Conservation (phyloP, 2,797 vertebrate species). For the Sebastes nivosus region DNA sequence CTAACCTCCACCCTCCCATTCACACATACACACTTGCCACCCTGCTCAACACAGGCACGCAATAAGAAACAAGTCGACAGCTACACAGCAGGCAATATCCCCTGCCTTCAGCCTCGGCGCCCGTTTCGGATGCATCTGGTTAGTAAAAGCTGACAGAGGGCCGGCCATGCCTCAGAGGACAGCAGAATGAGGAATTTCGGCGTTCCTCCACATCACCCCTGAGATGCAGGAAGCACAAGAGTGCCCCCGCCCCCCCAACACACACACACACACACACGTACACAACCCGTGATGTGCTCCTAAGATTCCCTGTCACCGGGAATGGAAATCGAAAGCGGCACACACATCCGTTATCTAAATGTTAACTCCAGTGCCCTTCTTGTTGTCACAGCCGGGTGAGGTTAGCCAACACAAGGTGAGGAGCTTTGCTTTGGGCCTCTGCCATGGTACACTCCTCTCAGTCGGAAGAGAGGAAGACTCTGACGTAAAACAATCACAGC, state of each 20-base stretch:
- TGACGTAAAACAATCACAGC: not conserved
- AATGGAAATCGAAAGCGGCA: slow-evolving; percentile 81
- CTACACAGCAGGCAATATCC: slow-evolving; percentile 85
- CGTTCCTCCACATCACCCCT: slow-evolving; percentile 77
- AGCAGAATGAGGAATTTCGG: slow-evolving; percentile 83
- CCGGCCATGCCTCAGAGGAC: slow-evolving; percentile 85
- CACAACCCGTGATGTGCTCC: slow-evolving; percentile 56
- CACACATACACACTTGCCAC: slow-evolving; percentile 58
- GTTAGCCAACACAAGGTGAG: slow-evolving; percentile 72
- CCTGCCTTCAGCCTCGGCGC: slow-evolving; percentile 77
- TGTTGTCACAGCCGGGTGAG: slow-evolving; percentile 80
- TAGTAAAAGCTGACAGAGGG: slow-evolving; percentile 86
- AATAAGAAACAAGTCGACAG: slow-evolving; percentile 83
- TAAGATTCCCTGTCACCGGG: slow-evolving; percentile 78
- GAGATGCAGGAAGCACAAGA: slow-evolving; percentile 70
- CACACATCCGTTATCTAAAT: slow-evolving; percentile 86
- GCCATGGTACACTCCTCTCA: slow-evolving; percentile 37
- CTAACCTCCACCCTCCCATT: slow-evolving; percentile 45
- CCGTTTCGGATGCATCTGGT: slow-evolving; percentile 81
- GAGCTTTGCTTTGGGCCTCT: slow-evolving; percentile 69
- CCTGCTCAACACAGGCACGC: slow-evolving; percentile 70
- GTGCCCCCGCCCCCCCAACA: slow-evolving; percentile 13
- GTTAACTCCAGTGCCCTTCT: slow-evolving; percentile 83
- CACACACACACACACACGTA: slow-evolving; percentile 21
- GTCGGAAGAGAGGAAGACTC: not conserved